Evolutionary conservation across 1,140 invertebrate species (phyloP), one percentile per base, ranked within the genome.

Genomic region (Sycophila sp.): DNA sequence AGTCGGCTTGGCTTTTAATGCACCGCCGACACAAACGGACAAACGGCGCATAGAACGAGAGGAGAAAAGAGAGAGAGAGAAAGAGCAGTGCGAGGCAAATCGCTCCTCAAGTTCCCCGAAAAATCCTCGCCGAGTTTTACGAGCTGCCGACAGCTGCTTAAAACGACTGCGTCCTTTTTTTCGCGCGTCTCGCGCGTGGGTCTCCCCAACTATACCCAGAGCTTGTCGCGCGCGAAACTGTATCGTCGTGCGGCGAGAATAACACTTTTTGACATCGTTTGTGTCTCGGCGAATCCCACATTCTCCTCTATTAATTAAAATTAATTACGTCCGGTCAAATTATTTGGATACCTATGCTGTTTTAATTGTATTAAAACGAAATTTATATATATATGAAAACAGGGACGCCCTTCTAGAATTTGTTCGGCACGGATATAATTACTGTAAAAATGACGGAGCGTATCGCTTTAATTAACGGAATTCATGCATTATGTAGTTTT

Each of bases 31-130:
- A 22, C 55, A 53, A 55, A 42, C 63, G 63, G 11, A 40, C 28
- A 42, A 13, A 49, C 17, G 32, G 28, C 24, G 28, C 8, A 13
- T 3, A 28, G 5, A 1, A 1, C 1, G 34, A 13, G 36, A n/a
- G 19, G 26, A 36, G 15, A 36, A 59, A 22, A 59, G 36, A 59
- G 34, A 60, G 40, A 45, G 26, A 49, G 26, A 49, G 26, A 49
- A 30, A 49, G 17, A 34, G 19, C n/a, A 26, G n/a, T 32, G 30
- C 22, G 45, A 59, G 51, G 65, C 42, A 59, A 68, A 62, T 69
- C 67, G 36, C 45, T 69, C 62, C 47, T 49, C 51, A 56, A 45
- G 19, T 70, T 63, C 59, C 32, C 30, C 68, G 60, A 70, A 70
- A 65, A 70, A 70, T 55, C 38, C 40, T 56, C 17, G 38, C 22